Percentiles rank a stretch among this genome's conserved stretches.
phyloP scores from a whole-genome alignment of 2,113 vertebrate species.

The Lanius ludovicianus region DNA sequence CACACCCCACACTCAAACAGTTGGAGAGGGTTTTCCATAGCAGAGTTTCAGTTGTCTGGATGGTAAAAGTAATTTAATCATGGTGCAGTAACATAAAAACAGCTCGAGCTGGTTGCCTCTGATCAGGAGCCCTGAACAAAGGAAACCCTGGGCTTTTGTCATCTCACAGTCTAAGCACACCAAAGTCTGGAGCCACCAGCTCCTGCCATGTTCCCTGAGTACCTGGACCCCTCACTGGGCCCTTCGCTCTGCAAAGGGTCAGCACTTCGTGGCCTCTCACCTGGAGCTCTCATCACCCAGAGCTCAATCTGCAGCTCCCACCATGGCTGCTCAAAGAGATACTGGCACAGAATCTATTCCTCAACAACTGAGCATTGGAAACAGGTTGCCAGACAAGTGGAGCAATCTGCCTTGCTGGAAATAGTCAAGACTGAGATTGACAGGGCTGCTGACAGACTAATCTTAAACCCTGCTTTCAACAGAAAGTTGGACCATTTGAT shows the following conservation, averaged over 20 bases:
- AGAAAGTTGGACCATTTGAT: background rate
- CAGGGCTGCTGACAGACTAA: background rate
- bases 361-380: background rate
- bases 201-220: background rate
- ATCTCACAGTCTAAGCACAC: accelerated
- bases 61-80: background rate
- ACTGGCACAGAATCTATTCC: background rate
- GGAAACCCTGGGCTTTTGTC: accelerated
- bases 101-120: background rate
- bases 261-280: accelerated
- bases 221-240: accelerated
- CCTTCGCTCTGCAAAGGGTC: background rate
- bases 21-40: background rate
- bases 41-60: background rate
- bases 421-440: background rate
- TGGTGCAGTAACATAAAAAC: background rate
- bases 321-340: background rate
- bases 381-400: background rate
- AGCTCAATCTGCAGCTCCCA: background rate
- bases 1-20: background rate
- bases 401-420: background rate
- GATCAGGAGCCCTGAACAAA: background rate
- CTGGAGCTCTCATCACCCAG: no score
- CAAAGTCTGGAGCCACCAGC: background rate
- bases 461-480: background rate